Evolutionary conservation across 2,797 vertebrate species (phyloP).

Genomic region (Coccyzus lansbergi): DNA sequence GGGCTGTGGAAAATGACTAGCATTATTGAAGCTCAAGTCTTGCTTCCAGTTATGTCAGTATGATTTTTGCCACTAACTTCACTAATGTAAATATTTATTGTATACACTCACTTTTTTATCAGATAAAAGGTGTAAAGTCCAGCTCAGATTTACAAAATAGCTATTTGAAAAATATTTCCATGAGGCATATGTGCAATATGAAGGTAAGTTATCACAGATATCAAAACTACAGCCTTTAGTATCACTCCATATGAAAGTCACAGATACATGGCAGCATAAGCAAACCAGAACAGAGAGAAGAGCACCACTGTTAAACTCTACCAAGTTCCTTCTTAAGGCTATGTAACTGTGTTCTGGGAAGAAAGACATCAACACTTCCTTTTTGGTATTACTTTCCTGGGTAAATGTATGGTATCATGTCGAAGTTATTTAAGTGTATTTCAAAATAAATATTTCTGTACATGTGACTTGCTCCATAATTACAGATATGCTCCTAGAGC

Average conservation of each 20-base stretch:
- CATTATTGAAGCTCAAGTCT: neutral
- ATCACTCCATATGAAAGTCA: neutral
- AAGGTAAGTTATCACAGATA: neutral
- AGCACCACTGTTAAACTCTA: neutral
- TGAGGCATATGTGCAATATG: slow-evolving; percentile 28
- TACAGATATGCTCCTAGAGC: neutral
- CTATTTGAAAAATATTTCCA: slow-evolving; percentile 23
- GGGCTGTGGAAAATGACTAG: neutral
- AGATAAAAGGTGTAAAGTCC: neutral
- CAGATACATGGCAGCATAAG: slow-evolving; percentile 15
- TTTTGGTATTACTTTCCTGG: neutral
- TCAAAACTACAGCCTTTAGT: slow-evolving; percentile 10
- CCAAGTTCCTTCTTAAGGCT: slow-evolving; percentile 9
- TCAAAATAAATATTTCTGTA: neutral
- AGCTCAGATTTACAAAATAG: slow-evolving; percentile 42
- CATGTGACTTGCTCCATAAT: neutral
- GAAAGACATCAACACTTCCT: neutral
- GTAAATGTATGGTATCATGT: neutral
- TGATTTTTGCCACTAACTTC: slow-evolving; percentile 14
- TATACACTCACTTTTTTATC: neutral
- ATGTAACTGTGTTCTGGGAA: neutral
- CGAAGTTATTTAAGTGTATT: slow-evolving; percentile 9
- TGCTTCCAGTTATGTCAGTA: neutral
- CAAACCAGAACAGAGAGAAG: neutral
- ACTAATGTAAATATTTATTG: neutral